phyloP scores from a whole-genome alignment of 53 echinoderm and acorn worm species.

The Patiria pectinifera region DNA sequence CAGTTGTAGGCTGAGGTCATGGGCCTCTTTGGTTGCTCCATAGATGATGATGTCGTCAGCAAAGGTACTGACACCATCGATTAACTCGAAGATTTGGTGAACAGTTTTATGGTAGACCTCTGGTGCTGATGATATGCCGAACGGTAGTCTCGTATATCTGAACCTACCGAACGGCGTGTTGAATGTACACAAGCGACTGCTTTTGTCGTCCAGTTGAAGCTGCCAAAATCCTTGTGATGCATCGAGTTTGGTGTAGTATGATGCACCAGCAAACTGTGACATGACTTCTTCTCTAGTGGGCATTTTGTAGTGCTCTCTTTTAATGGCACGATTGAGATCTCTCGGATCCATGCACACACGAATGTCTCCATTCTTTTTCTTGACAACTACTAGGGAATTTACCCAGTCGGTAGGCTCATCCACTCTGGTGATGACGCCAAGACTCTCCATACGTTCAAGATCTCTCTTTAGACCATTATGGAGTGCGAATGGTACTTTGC shows the following conservation, averaged over 20 bases:
- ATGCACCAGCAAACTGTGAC: no score
- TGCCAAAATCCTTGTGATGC: slow-evolving; percentile 64
- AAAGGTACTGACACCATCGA: slow-evolving; percentile 23
- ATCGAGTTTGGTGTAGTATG: slow-evolving; percentile 48
- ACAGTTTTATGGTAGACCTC: slow-evolving; percentile 42
- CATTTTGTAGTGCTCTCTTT: no score
- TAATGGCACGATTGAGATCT: no score
- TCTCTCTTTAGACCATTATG: no score
- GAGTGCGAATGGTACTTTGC: no score
- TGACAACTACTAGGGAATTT: no score
- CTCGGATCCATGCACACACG: no score
- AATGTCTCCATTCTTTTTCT: no score
- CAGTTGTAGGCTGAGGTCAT: slow-evolving; percentile 62
- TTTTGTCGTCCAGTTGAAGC: slow-evolving; percentile 36
- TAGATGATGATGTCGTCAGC: slow-evolving; percentile 74
- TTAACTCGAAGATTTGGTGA: slow-evolving; percentile 27
- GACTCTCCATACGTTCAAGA: no score
- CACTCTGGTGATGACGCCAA: no score
- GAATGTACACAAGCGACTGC: slow-evolving; percentile 55
- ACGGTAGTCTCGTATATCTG: slow-evolving; percentile 44
- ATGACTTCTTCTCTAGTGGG: no score
- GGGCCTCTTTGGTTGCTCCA: slow-evolving; percentile 69
- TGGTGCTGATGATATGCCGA: slow-evolving; percentile 58
- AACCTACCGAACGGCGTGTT: slow-evolving; percentile 64
- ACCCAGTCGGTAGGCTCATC: no score